Base-by-base conservation (phyloP, 2,888 invertebrate genomes). In the Tipula unca region DNA sequence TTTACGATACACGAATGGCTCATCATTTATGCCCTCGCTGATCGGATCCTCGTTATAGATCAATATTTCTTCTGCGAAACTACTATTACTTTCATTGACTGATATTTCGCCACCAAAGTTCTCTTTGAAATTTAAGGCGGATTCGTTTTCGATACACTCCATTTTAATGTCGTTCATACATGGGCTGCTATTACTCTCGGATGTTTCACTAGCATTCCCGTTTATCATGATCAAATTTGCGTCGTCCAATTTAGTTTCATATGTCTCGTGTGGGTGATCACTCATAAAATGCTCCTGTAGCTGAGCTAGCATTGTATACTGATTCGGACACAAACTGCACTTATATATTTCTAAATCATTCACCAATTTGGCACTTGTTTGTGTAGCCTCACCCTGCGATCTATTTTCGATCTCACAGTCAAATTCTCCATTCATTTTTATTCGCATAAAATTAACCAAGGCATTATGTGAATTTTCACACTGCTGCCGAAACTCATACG, bases 281-380 rank as follows among this genome's bases (percentile, higher is more conserved):
- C 13, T 10, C 14, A 20, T 25, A 69, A 69, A 69, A 69, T 69
- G 69, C 1, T 69, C 25, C 25, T 69, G 69, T 25, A 69, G 17
- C 85, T 84, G 42, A 20, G 82, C 10, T 5, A 29, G 17, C 36
- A 87, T 5, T 91, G 69, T 20, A 86, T 42, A 88, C 88, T 6
- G 88, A 86, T 48, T 88, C 87, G 39, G 88, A 88, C 1, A 89
- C 87, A 86, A 89, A 90, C 86, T 89, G 88, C n/a, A 88, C 54
- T 89, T 88, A 85, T 91, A 91, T 87, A 89, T 88, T 85, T 89
- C 90, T 87, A 90, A 91, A 5, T 89, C 89, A 87, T 89, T 87
- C 84, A 89, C 86, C 2, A 88, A 87, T 32, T 88, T 82, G 86
- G 89, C 89, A 10, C 90, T 90, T 0, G 90, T 90, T 87, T 90